Percentiles rank a stretch among this genome's conserved stretches.
Evolutionary conservation across 1,140 invertebrate genomes (phyloP).

Genomic region (Ylistrum balloti): DNA sequence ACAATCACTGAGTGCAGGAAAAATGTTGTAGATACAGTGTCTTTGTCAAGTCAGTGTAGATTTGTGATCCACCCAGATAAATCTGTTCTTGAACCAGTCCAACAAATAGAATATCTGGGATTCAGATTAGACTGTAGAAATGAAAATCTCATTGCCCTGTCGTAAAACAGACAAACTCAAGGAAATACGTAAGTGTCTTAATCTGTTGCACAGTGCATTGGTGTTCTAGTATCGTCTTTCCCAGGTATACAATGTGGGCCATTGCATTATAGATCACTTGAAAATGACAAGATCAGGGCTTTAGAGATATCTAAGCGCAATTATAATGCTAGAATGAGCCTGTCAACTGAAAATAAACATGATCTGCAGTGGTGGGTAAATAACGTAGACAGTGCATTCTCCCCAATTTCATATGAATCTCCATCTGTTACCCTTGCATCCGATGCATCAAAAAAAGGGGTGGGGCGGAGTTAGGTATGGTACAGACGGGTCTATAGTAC

Average conservation of each 20-base stretch:
- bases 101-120: constrained; percentile 46
- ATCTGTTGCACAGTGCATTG: constrained; percentile 46
- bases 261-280: constrained; percentile 53
- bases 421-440: constrained; percentile 13
- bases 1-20: constrained; percentile 47
- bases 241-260: constrained; percentile 53
- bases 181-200: constrained; percentile 42
- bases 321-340: constrained; percentile 45
- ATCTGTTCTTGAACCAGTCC: constrained; percentile 48
- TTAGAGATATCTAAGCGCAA: constrained; percentile 44
- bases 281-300: constrained; percentile 48
- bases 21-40: constrained; percentile 48
- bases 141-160: constrained; percentile 52
- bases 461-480: constrained; percentile 52
- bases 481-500: neutral
- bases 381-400: constrained; percentile 45
- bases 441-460: constrained; percentile 49
- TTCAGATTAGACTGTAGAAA: constrained; percentile 55
- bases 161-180: constrained; percentile 42
- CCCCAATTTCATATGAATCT: constrained; percentile 18
- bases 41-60: neutral
- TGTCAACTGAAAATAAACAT: constrained; percentile 45
- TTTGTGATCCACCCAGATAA: constrained; percentile 51
- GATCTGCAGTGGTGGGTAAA: constrained; percentile 57
- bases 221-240: constrained; percentile 48